Evolutionary conservation across 2,888 invertebrate genomes (phyloP), one percentile per base, ranked within the genome.

Genomic region (Tineola bisselliella): DNA sequence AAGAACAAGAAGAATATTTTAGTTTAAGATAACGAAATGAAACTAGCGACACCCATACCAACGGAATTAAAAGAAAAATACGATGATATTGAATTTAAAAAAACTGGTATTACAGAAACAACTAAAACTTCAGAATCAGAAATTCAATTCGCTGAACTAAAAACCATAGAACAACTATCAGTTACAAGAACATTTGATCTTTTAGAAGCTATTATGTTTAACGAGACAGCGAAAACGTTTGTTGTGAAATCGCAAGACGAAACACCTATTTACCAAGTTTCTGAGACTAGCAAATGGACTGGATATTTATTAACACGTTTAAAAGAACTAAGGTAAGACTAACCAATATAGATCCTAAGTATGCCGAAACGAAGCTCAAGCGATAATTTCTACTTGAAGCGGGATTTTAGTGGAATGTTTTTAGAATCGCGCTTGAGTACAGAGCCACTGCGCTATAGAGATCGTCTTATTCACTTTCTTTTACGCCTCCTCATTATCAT

Each of bases 251-350:
- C 77, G 0, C 68, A 75, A 0, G 78, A 79, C 8, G 70, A 76
- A 57, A 73, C 62, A 31, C 66, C 80, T 0, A 30, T 83, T 0
- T 86, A 81, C 62, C 78, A 79, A 0, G 70, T 84, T 5, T 75
- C 78, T 30, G 84, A 86, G 63, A 72, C 78, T 33, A 84, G 0
- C 65, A 86, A 84, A 3, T 82, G 82, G 79, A 84, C 77, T 0
- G 82, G 84, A 15, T 84, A 83, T 71, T 70, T 82, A 62, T 82
- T 76, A 71, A 82, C 79, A 61, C 79, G 82, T 2, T 4, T 25
- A 25, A 25, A 25, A 25, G 25, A 25, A 25, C 6, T 25, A 25
- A 25, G 25, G 25, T 25, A 25, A n/a, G n/a, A n/a, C n/a, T n/a
- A n/a, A n/a, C n/a, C n/a, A n/a, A n/a, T n/a, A n/a, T n/a, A n/a